Percentiles rank a stretch among this genome's conserved stretches.
phyloP scores from a whole-genome alignment of 2,888 invertebrate genomes.

The Gortyna flavago region DNA sequence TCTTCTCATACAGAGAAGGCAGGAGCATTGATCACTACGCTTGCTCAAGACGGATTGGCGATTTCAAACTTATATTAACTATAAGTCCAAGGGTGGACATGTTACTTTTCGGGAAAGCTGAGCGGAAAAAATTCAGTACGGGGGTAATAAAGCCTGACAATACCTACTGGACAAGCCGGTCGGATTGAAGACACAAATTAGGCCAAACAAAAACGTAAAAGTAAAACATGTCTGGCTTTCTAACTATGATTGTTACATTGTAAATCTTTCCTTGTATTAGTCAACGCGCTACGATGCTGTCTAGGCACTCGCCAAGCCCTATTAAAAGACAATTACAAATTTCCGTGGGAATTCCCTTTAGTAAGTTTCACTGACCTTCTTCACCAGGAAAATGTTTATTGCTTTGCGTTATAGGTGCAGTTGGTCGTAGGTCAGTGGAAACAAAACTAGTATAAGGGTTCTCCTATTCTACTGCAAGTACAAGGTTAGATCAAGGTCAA shows the following conservation, averaged over 20 bases:
- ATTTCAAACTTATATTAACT: too few relatives aligned
- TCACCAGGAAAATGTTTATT: not conserved
- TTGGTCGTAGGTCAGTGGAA: not conserved
- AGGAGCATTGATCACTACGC: too few relatives aligned
- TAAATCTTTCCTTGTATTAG: not conserved
- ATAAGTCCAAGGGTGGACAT: too few relatives aligned
- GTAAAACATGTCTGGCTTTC: not conserved
- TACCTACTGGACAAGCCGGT: not conserved
- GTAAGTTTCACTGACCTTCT: not conserved
- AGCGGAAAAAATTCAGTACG: not conserved
- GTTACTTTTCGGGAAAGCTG: too few relatives aligned
- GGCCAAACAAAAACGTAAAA: not conserved
- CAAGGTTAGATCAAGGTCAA: too few relatives aligned
- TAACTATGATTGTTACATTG: not conserved
- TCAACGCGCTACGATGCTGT: not conserved
- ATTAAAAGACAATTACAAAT: constrained; percentile 1
- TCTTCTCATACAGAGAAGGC: too few relatives aligned
- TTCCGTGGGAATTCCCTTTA: not conserved
- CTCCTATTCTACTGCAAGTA: too few relatives aligned
- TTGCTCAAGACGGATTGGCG: too few relatives aligned
- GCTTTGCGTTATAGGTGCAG: not conserved
- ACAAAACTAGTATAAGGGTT: not conserved
- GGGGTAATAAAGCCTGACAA: not conserved
- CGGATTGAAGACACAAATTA: not conserved
- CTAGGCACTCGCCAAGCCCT: not conserved